These are phyloP conservation scores for Drosophila fuyamai DNA, from an alignment of 1,140 invertebrate species.

Conservation along the genomic window DNA sequence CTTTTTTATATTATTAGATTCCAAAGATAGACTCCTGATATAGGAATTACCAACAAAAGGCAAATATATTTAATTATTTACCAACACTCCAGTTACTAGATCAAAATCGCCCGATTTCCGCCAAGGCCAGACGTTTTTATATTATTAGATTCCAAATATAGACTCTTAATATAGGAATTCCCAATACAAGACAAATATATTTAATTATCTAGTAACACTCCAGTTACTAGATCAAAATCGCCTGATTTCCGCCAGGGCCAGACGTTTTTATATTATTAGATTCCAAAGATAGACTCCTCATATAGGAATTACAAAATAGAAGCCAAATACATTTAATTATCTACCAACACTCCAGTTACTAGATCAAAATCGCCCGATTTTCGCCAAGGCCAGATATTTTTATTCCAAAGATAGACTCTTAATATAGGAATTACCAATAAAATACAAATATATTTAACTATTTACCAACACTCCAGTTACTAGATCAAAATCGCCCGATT, in stretches of 20 bases:
- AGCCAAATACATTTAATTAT: too few relatives aligned
- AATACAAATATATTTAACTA: background rate
- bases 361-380: too few relatives aligned
- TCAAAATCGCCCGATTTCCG: too few relatives aligned
- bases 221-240: conserved; percentile 6
- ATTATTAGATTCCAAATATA: too few relatives aligned
- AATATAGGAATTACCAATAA: too few relatives aligned
- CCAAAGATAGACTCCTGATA: conserved; percentile 19
- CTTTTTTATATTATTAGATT: conserved; percentile 16
- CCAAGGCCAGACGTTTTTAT: too few relatives aligned
- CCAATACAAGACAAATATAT: background rate
- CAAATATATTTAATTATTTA: too few relatives aligned
- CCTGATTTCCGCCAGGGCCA: conserved; percentile 16
- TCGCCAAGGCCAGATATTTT: too few relatives aligned
- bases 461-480: conserved; percentile 1
- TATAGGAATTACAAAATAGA: conserved; percentile 26
- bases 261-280: conserved; percentile 21
- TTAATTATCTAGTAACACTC: conserved; percentile 5
- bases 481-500: conserved; percentile 7
- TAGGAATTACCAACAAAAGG: conserved; percentile 27
- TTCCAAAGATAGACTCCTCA: conserved; percentile 16
- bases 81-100: too few relatives aligned
- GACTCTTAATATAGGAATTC: too few relatives aligned
- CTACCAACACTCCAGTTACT: too few relatives aligned
- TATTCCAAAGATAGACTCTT: too few relatives aligned